Conservation (phyloP, 2,113 vertebrate species). For the Prietella phreatophila region DNA sequence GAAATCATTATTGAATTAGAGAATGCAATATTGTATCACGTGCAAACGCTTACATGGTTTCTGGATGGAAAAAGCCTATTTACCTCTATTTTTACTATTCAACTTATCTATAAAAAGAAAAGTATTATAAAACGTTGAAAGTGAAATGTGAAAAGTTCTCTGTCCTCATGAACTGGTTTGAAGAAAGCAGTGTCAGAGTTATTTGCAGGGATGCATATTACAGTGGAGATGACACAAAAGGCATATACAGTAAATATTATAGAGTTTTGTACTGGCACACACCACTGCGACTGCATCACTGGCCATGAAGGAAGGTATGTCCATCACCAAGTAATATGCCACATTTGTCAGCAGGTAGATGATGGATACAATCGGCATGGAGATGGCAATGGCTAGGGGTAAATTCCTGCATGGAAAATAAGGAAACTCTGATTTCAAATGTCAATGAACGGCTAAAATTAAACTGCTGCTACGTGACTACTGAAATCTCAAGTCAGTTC, state of each 20-base stretch:
- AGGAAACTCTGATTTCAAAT: not conserved
- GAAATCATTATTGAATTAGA: not conserved
- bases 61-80: not conserved
- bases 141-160: not conserved
- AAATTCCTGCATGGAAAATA: constrained; percentile 71
- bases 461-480: not conserved
- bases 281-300: constrained; percentile 84
- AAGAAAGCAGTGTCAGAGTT: not conserved
- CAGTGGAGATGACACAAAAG: too few relatives aligned
- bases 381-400: constrained; percentile 80
- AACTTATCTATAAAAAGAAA: not conserved
- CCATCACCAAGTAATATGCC: constrained; percentile 79
- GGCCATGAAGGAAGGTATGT: constrained; percentile 76
- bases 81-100: not conserved
- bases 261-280: constrained; percentile 48
- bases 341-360: constrained; percentile 85
- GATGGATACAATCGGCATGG: constrained; percentile 79
- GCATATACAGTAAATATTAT: too few relatives aligned
- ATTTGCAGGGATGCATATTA: not conserved
- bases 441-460: not conserved
- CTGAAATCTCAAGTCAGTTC: not conserved
- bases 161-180: not conserved
- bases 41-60: not conserved
- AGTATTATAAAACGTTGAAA: not conserved
- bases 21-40: not conserved